Conservation (phyloP, 2,797 vertebrate species). For the Chiloscyllium punctatum region DNA sequence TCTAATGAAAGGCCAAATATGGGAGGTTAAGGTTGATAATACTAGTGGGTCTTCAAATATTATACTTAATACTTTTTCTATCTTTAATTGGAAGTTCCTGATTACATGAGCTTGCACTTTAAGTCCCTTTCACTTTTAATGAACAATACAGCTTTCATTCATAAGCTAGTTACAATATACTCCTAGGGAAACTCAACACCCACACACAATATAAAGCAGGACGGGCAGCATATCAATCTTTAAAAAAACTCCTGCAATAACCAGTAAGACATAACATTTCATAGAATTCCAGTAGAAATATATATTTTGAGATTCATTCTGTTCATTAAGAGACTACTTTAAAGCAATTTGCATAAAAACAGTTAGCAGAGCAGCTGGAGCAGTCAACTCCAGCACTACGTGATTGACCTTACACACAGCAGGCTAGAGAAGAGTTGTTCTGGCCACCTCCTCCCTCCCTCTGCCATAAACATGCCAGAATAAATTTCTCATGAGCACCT, state of each 20-base stretch:
- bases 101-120: neutral
- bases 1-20: neutral
- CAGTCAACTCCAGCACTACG: neutral
- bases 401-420: neutral
- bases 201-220: neutral
- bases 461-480: constrained; percentile 44
- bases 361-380: neutral
- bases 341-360: neutral
- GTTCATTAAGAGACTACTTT: neutral
- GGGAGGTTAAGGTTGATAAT: neutral
- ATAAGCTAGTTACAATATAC: neutral
- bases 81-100: neutral
- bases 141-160: neutral
- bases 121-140: neutral
- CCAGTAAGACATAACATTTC: neutral
- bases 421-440: neutral
- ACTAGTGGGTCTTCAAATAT: neutral
- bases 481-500: constrained; percentile 47
- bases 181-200: neutral
- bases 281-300: neutral
- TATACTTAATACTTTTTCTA: neutral
- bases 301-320: neutral
- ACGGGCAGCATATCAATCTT: neutral
- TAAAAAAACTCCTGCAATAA: neutral
- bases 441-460: neutral